Percentiles rank a stretch among this genome's conserved stretches.
phyloP scores from a whole-genome alignment of 2,888 invertebrate genomes.

The Trichogramma evanescens region DNA sequence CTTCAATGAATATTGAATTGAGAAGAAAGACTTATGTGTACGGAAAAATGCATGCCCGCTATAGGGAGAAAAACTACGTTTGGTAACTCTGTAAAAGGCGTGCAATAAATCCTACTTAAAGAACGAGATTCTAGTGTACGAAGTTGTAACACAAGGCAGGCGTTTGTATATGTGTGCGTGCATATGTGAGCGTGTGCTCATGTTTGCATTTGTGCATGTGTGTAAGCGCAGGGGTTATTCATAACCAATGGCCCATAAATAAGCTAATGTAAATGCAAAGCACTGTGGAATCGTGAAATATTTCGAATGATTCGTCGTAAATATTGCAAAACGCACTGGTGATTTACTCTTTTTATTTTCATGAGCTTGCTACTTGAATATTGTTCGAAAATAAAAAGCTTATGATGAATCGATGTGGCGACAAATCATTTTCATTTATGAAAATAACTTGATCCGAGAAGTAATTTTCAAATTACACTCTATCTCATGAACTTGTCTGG shows the following conservation, averaged over 20 bases:
- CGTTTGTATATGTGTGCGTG: too few relatives aligned
- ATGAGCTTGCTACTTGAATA: conserved; percentile 3
- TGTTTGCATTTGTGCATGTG: conserved; percentile 10
- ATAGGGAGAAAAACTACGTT: too few relatives aligned
- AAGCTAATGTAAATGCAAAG: conserved; percentile 26
- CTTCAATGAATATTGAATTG: too few relatives aligned
- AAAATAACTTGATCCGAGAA: too few relatives aligned
- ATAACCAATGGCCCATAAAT: conserved; percentile 46
- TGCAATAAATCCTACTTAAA: conserved; percentile 39
- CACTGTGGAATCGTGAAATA: conserved; percentile 37
- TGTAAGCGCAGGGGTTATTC: conserved; percentile 38
- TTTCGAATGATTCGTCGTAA: conserved; percentile 33
- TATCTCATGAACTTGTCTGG: too few relatives aligned
- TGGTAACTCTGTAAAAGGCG: conserved; percentile 22
- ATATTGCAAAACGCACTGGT: conserved; percentile 20
- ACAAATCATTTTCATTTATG: too few relatives aligned
- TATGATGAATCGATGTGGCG: too few relatives aligned
- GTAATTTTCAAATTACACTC: too few relatives aligned
- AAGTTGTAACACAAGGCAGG: too few relatives aligned
- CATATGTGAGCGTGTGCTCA: conserved; percentile 18
- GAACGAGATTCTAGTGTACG: conserved; percentile 21
- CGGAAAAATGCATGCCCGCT: too few relatives aligned
- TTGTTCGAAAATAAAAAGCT: too few relatives aligned
- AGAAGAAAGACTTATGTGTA: too few relatives aligned
- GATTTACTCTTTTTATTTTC: conserved; percentile 3